Evolutionary conservation across 2,888 invertebrate genomes (phyloP), one percentile per base, ranked within the genome.

Genomic region (Leucophenga maculata): DNA sequence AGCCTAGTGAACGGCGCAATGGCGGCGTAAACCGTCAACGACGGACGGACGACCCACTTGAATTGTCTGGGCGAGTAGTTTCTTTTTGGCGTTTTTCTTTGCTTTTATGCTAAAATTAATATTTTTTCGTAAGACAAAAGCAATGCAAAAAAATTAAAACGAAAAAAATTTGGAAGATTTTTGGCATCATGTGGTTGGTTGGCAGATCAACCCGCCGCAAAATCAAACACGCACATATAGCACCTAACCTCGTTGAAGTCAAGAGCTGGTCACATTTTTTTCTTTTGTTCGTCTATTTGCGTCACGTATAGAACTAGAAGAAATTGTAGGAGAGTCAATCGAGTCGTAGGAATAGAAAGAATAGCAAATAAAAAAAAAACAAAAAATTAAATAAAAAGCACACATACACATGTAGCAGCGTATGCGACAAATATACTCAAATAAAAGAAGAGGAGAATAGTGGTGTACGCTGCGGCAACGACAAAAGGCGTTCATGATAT

Each of bases 81-180:
- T 72, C 77, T 52, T 65, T 69, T 20, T 22, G 13, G 46, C 46
- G 13, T 55, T 22, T 65, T 54, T 32, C 65, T 26, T 59, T 31
- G 9, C 22, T 46, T 62, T 46, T 46, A 18, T 62, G 78, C 82
- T 82, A 81, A 83, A 83, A 80, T 83, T 83, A 81, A 83, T 81
- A 84, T 83, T 82, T 78, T 26, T 22, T 18, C 26, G 78, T 77
- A 82, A 81, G 79, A 82, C 77, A 79, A 78, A 77, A 77, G 9
- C 20, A 69, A 54, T 59, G 6, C 6, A 46, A 59, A 11, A 6
- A 13, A 8, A n/a, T n/a, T n/a, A n/a, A n/a, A n/a, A n/a, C n/a
- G n/a, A 39, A 59, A 39, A 59, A 39, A 4, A 46, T 62, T 62
- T 62, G 44, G 62, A 62, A 22, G 18, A 50, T 50, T 50, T 50